These are phyloP conservation scores for Cephalophus harveyi DNA, from an alignment of 2,113 vertebrate species.

Conservation along the genomic window DNA sequence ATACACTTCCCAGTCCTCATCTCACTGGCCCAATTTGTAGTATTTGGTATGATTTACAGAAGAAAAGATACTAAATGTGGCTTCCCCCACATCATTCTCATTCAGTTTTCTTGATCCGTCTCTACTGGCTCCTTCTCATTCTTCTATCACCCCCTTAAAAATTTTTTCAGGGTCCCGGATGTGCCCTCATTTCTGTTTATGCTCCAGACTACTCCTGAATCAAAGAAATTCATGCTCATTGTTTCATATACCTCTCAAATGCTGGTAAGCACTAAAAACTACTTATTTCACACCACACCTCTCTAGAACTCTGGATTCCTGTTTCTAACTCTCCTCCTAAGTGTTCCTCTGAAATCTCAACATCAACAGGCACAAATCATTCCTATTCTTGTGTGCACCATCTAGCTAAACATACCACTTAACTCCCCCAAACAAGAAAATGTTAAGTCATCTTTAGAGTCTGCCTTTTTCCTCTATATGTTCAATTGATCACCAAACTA, in stretches of 20 bases:
- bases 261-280: conserved; percentile 2
- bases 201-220: conserved; percentile 22
- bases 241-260: neutral
- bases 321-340: neutral
- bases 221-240: neutral
- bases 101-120: neutral
- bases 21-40: neutral
- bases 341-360: neutral
- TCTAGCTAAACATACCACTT: neutral
- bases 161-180: neutral
- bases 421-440: conserved; percentile 5
- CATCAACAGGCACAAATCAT: neutral
- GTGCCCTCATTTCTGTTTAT: neutral
- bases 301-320: conserved; percentile 8
- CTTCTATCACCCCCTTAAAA: neutral
- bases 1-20: neutral
- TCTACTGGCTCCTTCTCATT: neutral
- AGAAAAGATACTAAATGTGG: neutral
- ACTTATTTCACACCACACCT: neutral
- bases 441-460: neutral
- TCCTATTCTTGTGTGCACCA: neutral
- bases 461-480: neutral
- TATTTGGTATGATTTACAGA: neutral
- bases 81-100: neutral
- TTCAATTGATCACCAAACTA: neutral